phyloP scores from a whole-genome alignment of 2,113 vertebrate genomes.

The Mustela lutreola region DNA sequence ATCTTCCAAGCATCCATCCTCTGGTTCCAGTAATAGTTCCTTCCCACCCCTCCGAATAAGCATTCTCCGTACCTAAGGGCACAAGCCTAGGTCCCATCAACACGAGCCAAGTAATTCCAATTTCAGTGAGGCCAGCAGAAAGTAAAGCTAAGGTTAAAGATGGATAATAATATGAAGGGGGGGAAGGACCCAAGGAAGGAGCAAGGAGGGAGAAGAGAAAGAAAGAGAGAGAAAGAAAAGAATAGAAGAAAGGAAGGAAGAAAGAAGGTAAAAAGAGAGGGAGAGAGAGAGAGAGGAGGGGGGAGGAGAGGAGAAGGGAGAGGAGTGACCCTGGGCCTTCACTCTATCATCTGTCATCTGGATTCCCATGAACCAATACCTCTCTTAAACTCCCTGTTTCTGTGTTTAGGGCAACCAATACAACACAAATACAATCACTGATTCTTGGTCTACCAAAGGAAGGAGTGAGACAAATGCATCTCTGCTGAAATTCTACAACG shows the following conservation, averaged over 20 bases:
- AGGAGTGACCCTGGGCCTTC: background rate
- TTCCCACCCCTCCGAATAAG: background rate
- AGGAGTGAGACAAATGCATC: background rate
- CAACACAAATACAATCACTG: background rate
- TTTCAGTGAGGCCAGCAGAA: background rate
- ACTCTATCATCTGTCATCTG: background rate
- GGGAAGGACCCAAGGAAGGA: fast-evolving
- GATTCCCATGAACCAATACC: background rate
- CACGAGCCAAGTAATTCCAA: background rate
- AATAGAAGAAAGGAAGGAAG: too few relatives aligned
- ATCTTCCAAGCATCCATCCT: background rate
- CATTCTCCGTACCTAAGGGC: background rate
- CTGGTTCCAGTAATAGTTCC: background rate
- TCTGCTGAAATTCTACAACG: background rate
- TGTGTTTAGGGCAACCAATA: background rate
- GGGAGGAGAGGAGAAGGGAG: too few relatives aligned
- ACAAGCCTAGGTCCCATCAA: background rate
- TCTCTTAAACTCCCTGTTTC: background rate
- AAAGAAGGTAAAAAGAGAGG: too few relatives aligned
- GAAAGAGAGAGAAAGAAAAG: background rate
- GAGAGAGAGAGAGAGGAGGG: too few relatives aligned
- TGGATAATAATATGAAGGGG: background rate
- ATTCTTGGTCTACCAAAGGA: background rate
- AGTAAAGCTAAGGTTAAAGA: background rate
- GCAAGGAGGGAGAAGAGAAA: background rate